phyloP scores from a whole-genome alignment of 2,797 vertebrate species.

The Xenentodon cancila region DNA sequence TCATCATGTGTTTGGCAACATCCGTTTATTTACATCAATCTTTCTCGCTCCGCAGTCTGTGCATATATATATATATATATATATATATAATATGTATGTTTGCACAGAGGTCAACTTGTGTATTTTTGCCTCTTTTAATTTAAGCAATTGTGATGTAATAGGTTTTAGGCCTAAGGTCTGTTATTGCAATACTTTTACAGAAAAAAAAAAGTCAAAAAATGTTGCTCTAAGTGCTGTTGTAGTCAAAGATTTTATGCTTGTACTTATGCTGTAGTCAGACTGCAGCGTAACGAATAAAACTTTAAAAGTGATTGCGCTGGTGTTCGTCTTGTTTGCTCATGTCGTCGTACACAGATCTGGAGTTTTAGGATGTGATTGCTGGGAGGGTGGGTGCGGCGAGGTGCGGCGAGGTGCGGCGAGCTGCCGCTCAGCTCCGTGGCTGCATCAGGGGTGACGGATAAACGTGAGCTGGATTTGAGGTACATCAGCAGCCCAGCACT shows the following conservation, averaged over 20 bases:
- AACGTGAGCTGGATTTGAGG: no score
- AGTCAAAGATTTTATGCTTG: constrained; percentile 97
- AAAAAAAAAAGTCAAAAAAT: constrained; percentile 83
- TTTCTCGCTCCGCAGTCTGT: constrained; percentile 54
- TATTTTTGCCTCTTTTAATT: constrained; percentile 87
- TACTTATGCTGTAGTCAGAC: constrained; percentile 94
- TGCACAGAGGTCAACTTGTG: constrained; percentile 83
- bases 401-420: no score
- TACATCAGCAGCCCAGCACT: no score
- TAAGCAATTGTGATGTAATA: constrained; percentile 92
- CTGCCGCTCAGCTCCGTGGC: no score
- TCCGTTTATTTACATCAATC: constrained; percentile 74
- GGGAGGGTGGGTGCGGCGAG: no score
- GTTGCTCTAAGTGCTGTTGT: constrained; percentile 96
- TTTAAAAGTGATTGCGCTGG: constrained; percentile 81
- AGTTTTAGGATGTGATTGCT: no score
- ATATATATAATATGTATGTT: constrained; percentile 32
- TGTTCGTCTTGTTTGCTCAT: constrained; percentile 44
- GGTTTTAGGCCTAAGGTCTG: constrained; percentile 93
- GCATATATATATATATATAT: constrained; percentile 53
- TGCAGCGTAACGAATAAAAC: constrained; percentile 94
- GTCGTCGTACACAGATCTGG: background rate
- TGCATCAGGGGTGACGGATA: no score
- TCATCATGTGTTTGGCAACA: constrained; percentile 80
- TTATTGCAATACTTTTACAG: constrained; percentile 94